Base-by-base conservation (phyloP, 2,888 invertebrate species). In the Zele albiditarsus region DNA sequence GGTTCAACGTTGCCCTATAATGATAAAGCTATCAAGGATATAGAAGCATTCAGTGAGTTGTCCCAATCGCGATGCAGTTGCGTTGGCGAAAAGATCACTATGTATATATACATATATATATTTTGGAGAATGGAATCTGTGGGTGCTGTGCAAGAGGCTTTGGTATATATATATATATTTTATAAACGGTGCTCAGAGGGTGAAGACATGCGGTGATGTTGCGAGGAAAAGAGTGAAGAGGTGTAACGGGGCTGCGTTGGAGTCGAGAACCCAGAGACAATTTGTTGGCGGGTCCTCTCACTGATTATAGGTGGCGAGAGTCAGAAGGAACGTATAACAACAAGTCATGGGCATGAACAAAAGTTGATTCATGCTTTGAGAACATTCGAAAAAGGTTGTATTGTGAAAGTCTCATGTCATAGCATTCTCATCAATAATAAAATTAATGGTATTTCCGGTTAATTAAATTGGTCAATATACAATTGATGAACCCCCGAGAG, bases 271-370 rank as follows among this genome's bases (percentile, higher is more conserved):
- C 31, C 69, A 73, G 46, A 73, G 76, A 71, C 74, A 74, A 74
- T 76, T 53, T 71, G 74, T 74, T 76, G 76, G 63, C 73, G 53
- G 71, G 66, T 66, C 70, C 60, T 66, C 69, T 53, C 62, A n/a
- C 60, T 73, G 73, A 76, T 76, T 73, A 76, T 69, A 76, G 73
- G 73, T 73, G 62, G 63, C n/a, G 25, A 69, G 53, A 63, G 65
- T 38, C 23, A 25, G 23, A 60, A 60, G 75, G 27, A 42, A 68
- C 38, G 67, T 33, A 23, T 60, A 75, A 58, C 62, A 72, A 67
- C 65, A 27, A 71, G 60, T 57, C 66, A 14, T 67, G 66, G 53
- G 53, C 67, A 62, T 63, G 33, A 69, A 74, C 63, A 69, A 74
- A 63, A 60, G 49, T 60, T 58, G 16, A 42, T 20, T 67, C 46